phyloP scores from a whole-genome alignment of 1,140 invertebrate species.

The Nautilus pompilius region DNA sequence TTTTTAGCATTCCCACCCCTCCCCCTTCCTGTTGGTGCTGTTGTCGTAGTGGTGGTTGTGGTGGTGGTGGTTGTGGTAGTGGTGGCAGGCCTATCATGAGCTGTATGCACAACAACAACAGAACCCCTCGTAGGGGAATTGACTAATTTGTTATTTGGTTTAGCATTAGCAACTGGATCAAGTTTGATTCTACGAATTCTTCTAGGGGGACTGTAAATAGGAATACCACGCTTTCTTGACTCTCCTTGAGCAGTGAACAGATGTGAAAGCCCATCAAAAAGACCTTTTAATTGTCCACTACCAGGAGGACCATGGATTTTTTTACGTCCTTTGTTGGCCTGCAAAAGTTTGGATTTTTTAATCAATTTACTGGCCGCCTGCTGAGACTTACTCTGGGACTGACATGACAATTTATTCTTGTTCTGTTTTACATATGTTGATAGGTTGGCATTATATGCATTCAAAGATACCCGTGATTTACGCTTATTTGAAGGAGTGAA shows the following conservation, averaged over 20 bases:
- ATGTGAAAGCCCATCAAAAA: slow-evolving; percentile 82
- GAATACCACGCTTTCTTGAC: slow-evolving; percentile 59
- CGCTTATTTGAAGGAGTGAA: slow-evolving; percentile 55
- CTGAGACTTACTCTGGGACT: slow-evolving; percentile 33
- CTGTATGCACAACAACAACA: too few species aligned
- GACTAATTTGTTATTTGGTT: too few species aligned
- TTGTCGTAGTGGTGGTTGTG: slow-evolving; percentile 3
- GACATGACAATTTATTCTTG: slow-evolving; percentile 5
- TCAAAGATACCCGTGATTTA: slow-evolving; percentile 51
- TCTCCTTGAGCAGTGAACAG: slow-evolving; percentile 70
- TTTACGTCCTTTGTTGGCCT: slow-evolving; percentile 40
- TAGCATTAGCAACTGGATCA: neutral
- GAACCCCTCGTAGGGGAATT: too few species aligned
- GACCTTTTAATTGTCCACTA: slow-evolving; percentile 67
- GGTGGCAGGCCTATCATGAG: too few species aligned
- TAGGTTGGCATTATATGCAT: slow-evolving; percentile 31
- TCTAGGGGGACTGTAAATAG: slow-evolving; percentile 33
- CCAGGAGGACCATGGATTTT: slow-evolving; percentile 51
- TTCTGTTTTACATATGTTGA: slow-evolving; percentile 12
- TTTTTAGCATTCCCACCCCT: slow-evolving; percentile 19
- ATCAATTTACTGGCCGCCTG: slow-evolving; percentile 47
- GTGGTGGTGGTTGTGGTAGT: neutral
- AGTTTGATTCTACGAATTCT: slow-evolving; percentile 6
- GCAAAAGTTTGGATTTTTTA: slow-evolving; percentile 43
- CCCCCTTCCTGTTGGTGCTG: slow-evolving; percentile 18